Percentiles rank a stretch among this genome's conserved stretches.
phyloP scores from a whole-genome alignment of 2,888 invertebrate species.

The Andrena minutula region DNA sequence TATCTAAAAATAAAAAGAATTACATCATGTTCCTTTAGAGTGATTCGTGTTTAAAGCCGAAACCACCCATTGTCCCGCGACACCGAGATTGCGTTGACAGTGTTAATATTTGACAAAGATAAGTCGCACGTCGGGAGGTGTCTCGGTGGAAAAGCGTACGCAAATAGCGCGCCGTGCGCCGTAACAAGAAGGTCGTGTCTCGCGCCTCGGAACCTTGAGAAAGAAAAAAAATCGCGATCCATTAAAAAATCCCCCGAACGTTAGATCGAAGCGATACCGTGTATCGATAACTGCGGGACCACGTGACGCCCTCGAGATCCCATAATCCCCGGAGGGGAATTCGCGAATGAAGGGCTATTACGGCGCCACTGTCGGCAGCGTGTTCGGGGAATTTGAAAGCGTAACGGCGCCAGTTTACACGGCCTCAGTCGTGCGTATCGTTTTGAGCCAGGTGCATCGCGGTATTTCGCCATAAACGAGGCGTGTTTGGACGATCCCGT shows the following conservation, averaged over 20 bases:
- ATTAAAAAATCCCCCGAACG: not conserved
- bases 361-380: slow-evolving; percentile 30
- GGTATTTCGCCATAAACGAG: not conserved
- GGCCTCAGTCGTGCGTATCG: not conserved
- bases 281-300: too few species aligned
- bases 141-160: slow-evolving; percentile 43
- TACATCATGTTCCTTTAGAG: slow-evolving; percentile 6
- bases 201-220: too few species aligned
- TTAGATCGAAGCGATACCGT: not conserved
- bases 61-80: slow-evolving; percentile 16
- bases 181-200: not conserved
- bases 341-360: not conserved
- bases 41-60: slow-evolving; percentile 11
- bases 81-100: slow-evolving; percentile 64
- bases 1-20: not conserved
- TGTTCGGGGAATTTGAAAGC: slow-evolving; percentile 20
- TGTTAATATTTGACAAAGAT: slow-evolving; percentile 78
- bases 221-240: not conserved
- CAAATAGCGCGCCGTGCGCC: slow-evolving; percentile 24
- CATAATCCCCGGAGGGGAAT: not conserved
- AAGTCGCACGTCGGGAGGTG: slow-evolving; percentile 53
- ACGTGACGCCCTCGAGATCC: not conserved
- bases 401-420: not conserved
- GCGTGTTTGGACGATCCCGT: slow-evolving; percentile 11
- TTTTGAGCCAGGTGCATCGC: not conserved